Evolutionary conservation across 2,797 vertebrate genomes (phyloP), one percentile per base, ranked within the genome.

Genomic region (Pipistrellus pygmaeus): DNA sequence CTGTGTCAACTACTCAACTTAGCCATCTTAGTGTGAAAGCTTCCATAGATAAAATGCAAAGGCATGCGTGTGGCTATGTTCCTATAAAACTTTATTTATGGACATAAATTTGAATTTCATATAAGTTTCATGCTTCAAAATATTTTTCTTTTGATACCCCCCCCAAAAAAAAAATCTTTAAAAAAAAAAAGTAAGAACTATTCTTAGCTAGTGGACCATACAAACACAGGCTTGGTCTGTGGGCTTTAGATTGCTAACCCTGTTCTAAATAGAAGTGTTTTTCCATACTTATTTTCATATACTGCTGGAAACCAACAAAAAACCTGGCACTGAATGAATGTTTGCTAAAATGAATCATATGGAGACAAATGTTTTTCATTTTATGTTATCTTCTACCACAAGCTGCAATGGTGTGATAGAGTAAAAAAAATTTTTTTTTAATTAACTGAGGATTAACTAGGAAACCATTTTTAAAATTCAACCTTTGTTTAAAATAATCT

Each of bases 391-490:
- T 84, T 94, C 32, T 68, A 82, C 78, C 41, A 76, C 21, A 85
- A 95, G 81, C 76, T 85, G 57, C 12, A 71, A 46, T 76, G 27
- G 27, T 94, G 7, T 72, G 68, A 82, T 62, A 86, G 6, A 53
- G 51, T 91, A 35, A 35, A 35, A 35, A 84, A 62, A 69, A 21
- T 17, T 2, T 44, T 2, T 44, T 20, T 93, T 66, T 17, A 93
- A 92, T 76, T 73, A 94, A 82, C 64, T 71, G 62, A 88, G 83
- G 77, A 93, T 91, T 93, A 94, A 85, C 46, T 72, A 71, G 66
- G 68, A 97, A 95, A 90, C 25, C 69, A 83, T 76, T 95, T 96
- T 85, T 32, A 25, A 93, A 78, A 92, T 90, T 90, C 51, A 92
- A 48, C 8, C n/a, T 57, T 87, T 78, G 27, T 80, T 91, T 46